phyloP scores from a whole-genome alignment of 2,888 invertebrate species.

The Athalia cordata region DNA sequence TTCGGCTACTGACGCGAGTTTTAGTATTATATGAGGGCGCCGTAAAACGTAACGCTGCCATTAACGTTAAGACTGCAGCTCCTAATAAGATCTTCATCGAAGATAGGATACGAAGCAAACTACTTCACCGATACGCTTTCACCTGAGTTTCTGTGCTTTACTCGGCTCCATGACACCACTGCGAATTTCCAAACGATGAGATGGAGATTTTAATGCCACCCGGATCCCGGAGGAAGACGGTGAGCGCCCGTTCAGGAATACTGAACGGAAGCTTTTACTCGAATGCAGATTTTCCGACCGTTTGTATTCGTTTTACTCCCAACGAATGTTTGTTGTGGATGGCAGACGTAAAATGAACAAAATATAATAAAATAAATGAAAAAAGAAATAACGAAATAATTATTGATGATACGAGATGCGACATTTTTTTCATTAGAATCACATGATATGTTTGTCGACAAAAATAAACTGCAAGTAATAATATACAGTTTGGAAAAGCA shows the following conservation, averaged over 20 bases:
- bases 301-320: no score
- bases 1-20: background rate
- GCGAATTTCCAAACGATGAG: slow-evolving; percentile 3
- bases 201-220: slow-evolving; percentile 42
- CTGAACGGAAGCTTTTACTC: background rate
- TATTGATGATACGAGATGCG: no score
- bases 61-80: slow-evolving; percentile 29
- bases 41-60: slow-evolving; percentile 33
- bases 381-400: no score
- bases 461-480: no score
- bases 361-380: no score
- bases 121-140: slow-evolving; percentile 17
- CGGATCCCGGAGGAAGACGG: background rate
- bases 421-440: no score
- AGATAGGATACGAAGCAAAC: slow-evolving; percentile 13
- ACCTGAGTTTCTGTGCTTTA: background rate
- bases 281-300: background rate
- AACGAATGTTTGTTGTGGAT: no score
- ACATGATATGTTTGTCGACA: background rate
- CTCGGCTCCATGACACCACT: background rate
- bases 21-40: background rate
- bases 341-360: no score
- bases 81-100: slow-evolving; percentile 36
- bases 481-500: background rate
- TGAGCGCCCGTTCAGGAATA: slow-evolving; percentile 1